Base-by-base conservation (phyloP, 2,888 invertebrate species). In the Eurytoma adleriae region DNA sequence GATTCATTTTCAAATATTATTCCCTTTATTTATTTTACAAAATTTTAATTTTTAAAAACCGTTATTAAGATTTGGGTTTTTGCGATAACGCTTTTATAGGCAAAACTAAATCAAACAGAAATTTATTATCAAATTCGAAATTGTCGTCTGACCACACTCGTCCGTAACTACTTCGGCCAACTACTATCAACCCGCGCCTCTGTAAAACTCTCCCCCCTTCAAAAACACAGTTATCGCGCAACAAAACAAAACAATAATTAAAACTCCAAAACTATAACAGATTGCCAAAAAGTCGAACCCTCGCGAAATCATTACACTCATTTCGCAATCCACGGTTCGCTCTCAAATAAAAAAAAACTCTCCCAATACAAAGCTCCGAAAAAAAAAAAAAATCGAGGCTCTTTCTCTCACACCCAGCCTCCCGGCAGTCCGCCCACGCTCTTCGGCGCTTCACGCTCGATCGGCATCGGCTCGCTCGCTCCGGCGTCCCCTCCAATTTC, bases 371-470 rank as follows among this genome's bases (percentile, higher is more conserved):
- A 59, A 61, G 59, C 61, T 24, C 27, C 24, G 27, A 30, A 40
- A 62, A 16, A 16, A 30, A 16, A 30, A 50, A 50, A 50, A 14
- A 10, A 62, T 3, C 62, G 13, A 3, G 54, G 54, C 40, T 54
- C 54, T n/a, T n/a, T 54, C n/a, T 54, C 54, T n/a, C 13, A 54
- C 54, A 3, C n/a, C 13, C 54, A n/a, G 54, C 54, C 54, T 54
- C 54, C 54, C 54, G 54, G 14, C 54, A 40, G 40, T 40, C 40
- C 40, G 40, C 40, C 40, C 40, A 40, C 40, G 40, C 40, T 13
- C 54, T 54, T 54, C 66, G 74, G 66, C 68, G 54, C 27, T 50
- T 50, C 68, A 54, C 68, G 76, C 61, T 76, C 76, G 61, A 68
- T 69, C 68, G 61, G 61, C 52, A 62, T 52, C 72, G 40, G 18